phyloP scores from a whole-genome alignment of 2,888 invertebrate genomes.

The Agonum fuliginosum region DNA sequence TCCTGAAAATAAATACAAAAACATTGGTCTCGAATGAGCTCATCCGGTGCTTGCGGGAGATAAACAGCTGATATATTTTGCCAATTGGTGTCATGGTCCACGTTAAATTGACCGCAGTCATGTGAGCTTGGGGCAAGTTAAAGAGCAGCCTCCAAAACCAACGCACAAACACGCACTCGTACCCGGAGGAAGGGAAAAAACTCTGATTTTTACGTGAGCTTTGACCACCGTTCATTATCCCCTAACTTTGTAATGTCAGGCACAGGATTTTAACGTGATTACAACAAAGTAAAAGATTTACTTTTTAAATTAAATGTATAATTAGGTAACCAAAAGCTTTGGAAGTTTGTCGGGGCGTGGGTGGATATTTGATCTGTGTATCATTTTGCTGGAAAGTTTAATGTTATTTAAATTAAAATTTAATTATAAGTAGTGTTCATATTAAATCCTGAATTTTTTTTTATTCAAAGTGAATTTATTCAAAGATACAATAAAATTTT shows the following conservation, averaged over 20 bases:
- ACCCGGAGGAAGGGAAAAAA: not conserved
- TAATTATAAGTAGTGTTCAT: too few species aligned
- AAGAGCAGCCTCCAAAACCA: not conserved
- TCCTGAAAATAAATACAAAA: conserved; percentile 24
- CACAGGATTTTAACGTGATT: conserved; percentile 38
- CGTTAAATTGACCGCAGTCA: conserved; percentile 32
- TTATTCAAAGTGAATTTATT: too few species aligned
- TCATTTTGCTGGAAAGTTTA: conserved; percentile 14
- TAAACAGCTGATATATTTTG: conserved; percentile 42
- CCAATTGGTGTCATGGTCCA: conserved; percentile 38
- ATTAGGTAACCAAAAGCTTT: conserved; percentile 36
- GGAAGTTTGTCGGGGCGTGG: not conserved
- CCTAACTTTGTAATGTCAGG: conserved; percentile 33
- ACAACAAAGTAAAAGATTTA: conserved; percentile 40
- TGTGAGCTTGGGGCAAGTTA: conserved; percentile 13
- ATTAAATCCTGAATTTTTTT: too few species aligned
- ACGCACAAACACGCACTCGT: not conserved
- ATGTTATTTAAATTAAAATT: conserved; percentile 11
- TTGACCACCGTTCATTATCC: conserved; percentile 22
- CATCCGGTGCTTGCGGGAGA: conserved; percentile 10
- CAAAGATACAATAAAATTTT: too few species aligned
- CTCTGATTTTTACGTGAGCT: conserved; percentile 13
- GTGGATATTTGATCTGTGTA: conserved; percentile 2
- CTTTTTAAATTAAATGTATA: conserved; percentile 43
- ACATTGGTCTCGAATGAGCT: conserved; percentile 21